Evolutionary conservation across 2,797 vertebrate species (phyloP), one percentile per base, ranked within the genome.

Genomic region (Thunnus albacares): DNA sequence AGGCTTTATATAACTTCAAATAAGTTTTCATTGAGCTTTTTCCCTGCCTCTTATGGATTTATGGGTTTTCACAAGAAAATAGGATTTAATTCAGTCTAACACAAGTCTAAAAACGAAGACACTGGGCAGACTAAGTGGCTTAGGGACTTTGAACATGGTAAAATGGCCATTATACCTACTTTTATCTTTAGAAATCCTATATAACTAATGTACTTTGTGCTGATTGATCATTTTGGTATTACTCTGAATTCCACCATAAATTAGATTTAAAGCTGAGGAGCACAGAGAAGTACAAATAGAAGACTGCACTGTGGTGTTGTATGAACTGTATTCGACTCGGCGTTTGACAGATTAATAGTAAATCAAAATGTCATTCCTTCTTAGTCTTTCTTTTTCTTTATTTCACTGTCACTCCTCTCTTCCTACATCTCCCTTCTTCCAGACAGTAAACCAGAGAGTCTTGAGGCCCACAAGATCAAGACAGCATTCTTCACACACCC

Each of bases 391-490:
- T 58, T 33, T 57, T 20, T 70, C 4, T 33, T 45, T 11, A 33
- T 12, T 66, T 71, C 14, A 20, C 33, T 70, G 4, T 35, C 12
- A 10, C 1, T 38, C 22, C 28, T 53, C 6, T 22, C 22, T 26
- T 33, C 15, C 9, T 30, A 15, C 22, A 3, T 20, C 49, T 4
- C 74, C 28, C 64, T 20, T 49, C 63, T 80, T 92, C 77, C 92
- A 99, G 98, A 98, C 84, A 99, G 96, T 90, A 99, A 97, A 88
- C 96, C 96, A 64, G 98, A 98, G 95, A 97, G 95, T 90, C 95
- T 99, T 86, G 97, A 99, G 94, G 98, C 98, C 71, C 97, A 98
- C 93, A 97, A 96, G 88, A 98, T 99, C 90, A 99, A 99, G 94
- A 96, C 96, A 0, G 94, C 95, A 0, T 99, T 99, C 91, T 99